These are phyloP conservation scores for Agonopterix subpropinquella DNA, from an alignment of 2,888 invertebrate genomes.

Conservation along the genomic window DNA sequence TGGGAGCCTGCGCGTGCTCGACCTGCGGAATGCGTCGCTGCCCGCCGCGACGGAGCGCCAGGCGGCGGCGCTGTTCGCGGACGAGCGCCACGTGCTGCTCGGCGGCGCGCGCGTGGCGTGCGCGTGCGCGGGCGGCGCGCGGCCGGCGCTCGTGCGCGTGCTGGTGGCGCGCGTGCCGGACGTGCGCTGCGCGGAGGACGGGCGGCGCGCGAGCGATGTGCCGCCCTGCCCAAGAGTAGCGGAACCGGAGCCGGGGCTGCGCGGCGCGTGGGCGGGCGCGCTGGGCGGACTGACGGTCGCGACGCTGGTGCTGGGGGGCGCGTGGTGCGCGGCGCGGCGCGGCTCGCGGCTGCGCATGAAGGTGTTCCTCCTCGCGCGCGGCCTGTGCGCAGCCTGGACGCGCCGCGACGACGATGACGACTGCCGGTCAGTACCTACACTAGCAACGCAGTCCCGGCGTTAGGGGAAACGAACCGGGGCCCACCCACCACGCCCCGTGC, in stretches of 20 bases:
- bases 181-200: constrained; percentile 11
- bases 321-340: constrained; percentile 8
- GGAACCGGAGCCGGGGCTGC: constrained; percentile 11
- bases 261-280: not conserved
- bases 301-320: not conserved
- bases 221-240: constrained; percentile 6
- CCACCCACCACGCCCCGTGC: no score
- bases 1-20: constrained; percentile 5
- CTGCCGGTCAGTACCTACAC: not conserved
- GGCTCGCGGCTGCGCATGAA: constrained; percentile 15
- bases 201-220: constrained; percentile 12
- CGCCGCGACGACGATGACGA: constrained; percentile 18
- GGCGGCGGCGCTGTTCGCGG: constrained; percentile 2
- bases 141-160: not conserved
- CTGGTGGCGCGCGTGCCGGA: constrained; percentile 13
- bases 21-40: constrained; percentile 16
- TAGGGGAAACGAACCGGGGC: no score
- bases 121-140: not conserved
- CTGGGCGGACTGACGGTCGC: no score
- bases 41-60: constrained; percentile 8
- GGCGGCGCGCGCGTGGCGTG: constrained; percentile 16
- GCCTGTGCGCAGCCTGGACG: constrained; percentile 14
- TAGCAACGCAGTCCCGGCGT: no score
- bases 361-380: constrained; percentile 12
- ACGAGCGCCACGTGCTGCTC: constrained; percentile 11